These are phyloP conservation scores for Vannuccia rotundouncinata DNA, from an alignment of 2,888 invertebrate species.

Conservation along the genomic window DNA sequence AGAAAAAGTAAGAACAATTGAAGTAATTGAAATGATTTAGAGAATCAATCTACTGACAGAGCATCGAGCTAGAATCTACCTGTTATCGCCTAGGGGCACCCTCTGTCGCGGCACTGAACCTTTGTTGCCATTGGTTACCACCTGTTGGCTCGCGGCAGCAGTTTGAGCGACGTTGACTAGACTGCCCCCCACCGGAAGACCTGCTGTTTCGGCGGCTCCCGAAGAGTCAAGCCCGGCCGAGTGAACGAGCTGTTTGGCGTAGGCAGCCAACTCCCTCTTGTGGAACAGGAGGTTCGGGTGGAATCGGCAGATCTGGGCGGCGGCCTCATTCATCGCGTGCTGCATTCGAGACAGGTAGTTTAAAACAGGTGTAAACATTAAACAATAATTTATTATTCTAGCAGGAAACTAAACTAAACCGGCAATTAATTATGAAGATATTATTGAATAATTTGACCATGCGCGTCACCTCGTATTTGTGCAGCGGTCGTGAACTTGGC, in stretches of 20 bases:
- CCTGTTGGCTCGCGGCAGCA: background rate
- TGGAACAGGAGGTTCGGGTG: slow-evolving; percentile 37
- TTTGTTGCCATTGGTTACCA: background rate
- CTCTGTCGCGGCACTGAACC: background rate
- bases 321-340: slow-evolving; percentile 37
- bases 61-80: too few relatives aligned
- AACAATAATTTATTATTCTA: background rate
- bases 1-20: too few relatives aligned
- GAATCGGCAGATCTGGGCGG: slow-evolving; percentile 37
- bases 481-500: slow-evolving; percentile 19
- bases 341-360: background rate
- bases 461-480: slow-evolving; percentile 19
- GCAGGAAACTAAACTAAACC: too few relatives aligned
- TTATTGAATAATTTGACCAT: too few relatives aligned
- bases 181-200: too few relatives aligned
- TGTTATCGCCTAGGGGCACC: background rate
- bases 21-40: too few relatives aligned
- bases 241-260: slow-evolving; percentile 34
- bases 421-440: too few relatives aligned
- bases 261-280: slow-evolving; percentile 27
- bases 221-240: slow-evolving; percentile 12
- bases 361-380: background rate
- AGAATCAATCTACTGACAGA: too few relatives aligned
- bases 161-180: background rate
- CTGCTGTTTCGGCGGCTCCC: background rate